A percentile compares a stretch with the other conserved stretches of the same genome.
These are phyloP conservation scores for Labeo calbasu DNA, from an alignment of 2,797 vertebrate genomes.

Conservation along the genomic window DNA sequence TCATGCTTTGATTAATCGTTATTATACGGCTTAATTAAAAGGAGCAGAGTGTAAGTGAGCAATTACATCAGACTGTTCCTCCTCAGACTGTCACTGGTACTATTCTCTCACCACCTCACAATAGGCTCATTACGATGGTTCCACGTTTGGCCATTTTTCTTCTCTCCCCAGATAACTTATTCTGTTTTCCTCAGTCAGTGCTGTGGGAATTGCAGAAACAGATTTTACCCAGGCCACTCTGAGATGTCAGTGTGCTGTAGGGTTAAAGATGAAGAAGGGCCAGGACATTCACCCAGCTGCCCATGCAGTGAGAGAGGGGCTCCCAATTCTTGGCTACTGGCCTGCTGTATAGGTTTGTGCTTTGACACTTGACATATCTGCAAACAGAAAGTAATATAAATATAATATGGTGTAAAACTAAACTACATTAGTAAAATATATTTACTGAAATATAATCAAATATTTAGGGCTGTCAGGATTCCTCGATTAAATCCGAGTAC, in stretches of 20 bases:
- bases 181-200: constrained; percentile 11
- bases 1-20: constrained; percentile 50
- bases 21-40: constrained; percentile 56
- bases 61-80: constrained; percentile 25
- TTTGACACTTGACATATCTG: not conserved
- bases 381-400: not conserved
- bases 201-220: constrained; percentile 40
- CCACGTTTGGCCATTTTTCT: constrained; percentile 43
- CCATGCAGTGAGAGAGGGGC: not conserved
- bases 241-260: not conserved
- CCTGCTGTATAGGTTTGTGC: not conserved
- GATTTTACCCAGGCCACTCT: constrained; percentile 35
- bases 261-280: constrained; percentile 31
- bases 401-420: not conserved
- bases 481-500: too few species aligned
- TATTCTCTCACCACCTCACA: constrained; percentile 31
- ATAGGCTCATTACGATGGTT: constrained; percentile 31
- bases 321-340: not conserved
- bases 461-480: too few species aligned
- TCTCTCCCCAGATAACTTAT: constrained; percentile 21
- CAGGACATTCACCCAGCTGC: not conserved
- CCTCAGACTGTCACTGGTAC: constrained; percentile 30
- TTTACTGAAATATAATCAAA: not conserved
- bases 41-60: constrained; percentile 37
- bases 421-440: not conserved